Conservation (phyloP, 2,113 vertebrate species). For the Hippocampus barbouri region DNA sequence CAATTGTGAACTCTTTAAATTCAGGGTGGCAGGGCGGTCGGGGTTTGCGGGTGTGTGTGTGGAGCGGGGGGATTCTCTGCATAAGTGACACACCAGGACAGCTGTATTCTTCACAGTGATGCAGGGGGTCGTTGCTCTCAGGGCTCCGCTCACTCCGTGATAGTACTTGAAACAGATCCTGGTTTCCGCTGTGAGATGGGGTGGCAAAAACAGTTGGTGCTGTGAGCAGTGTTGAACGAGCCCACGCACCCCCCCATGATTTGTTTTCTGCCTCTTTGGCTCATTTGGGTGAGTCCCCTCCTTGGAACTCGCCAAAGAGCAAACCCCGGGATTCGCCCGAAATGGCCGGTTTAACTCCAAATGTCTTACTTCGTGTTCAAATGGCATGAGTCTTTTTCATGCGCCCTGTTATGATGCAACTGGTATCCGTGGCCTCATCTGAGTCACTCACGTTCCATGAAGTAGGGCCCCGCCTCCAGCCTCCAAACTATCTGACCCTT, state of each 20-base stretch:
- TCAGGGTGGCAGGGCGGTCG: background rate
- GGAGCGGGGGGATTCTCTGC: background rate
- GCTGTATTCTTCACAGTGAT: constrained; percentile 96
- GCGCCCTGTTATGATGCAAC: too few relatives aligned
- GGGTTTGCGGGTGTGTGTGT: too few relatives aligned
- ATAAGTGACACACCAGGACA: constrained; percentile 75
- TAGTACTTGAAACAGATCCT: constrained; percentile 99
- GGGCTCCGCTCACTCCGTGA: constrained; percentile 92
- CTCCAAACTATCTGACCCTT: constrained; percentile 97
- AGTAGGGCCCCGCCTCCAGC: constrained; percentile 94
- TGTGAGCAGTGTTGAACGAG: background rate
- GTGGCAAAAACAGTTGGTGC: background rate
- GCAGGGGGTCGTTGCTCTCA: constrained; percentile 93
- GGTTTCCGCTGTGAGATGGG: constrained; percentile 84
- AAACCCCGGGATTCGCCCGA: too few relatives aligned
- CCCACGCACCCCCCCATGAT: background rate
- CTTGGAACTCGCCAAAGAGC: too few relatives aligned
- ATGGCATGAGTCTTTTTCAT: too few relatives aligned
- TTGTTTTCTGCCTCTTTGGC: background rate
- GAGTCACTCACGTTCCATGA: constrained; percentile 92
- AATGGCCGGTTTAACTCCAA: too few relatives aligned
- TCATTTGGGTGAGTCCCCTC: background rate
- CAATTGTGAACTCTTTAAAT: background rate
- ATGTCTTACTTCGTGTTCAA: too few relatives aligned
- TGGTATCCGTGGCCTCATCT: background rate